These are phyloP conservation scores for Ammodytes dubius DNA, from an alignment of 2,113 vertebrate species.

Conservation along the genomic window DNA sequence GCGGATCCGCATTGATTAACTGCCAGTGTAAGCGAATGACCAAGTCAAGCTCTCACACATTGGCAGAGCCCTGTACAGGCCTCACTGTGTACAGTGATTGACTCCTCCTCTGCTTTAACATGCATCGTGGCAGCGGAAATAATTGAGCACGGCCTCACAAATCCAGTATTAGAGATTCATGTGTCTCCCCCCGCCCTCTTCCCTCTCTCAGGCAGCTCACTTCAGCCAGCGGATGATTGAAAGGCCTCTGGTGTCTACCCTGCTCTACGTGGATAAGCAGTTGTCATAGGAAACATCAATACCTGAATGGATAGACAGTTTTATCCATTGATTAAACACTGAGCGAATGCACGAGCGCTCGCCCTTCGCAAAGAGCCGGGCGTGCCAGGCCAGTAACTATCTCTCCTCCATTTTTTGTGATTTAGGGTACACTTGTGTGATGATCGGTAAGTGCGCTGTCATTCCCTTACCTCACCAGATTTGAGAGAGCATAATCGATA, in stretches of 20 bases:
- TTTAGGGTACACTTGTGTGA: conserved; percentile 81
- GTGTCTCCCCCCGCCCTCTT: conserved; percentile 46
- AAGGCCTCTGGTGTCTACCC: conserved; percentile 73
- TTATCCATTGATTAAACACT: conserved; percentile 85
- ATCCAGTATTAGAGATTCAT: conserved; percentile 66
- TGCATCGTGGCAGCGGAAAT: conserved; percentile 54
- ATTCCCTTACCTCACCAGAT: conserved; percentile 76
- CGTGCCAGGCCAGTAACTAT: conserved; percentile 50
- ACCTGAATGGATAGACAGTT: conserved; percentile 82
- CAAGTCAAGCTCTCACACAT: conserved; percentile 42
- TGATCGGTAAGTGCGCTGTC: conserved; percentile 78
- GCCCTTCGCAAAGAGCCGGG: conserved; percentile 53
- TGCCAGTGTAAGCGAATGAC: conserved; percentile 58
- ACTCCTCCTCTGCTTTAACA: conserved; percentile 54
- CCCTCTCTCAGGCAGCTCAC: conserved; percentile 39
- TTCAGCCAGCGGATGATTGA: conserved; percentile 73
- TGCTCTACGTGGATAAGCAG: conserved; percentile 78
- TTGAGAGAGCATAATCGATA: conserved; percentile 76
- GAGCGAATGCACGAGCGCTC: conserved; percentile 75
- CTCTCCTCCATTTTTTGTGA: conserved; percentile 72
- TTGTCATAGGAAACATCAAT: conserved; percentile 81
- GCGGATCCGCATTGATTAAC: conserved; percentile 70
- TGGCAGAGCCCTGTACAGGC: conserved; percentile 14
- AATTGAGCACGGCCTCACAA: conserved; percentile 68
- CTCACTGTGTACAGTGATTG: conserved; percentile 45